Base-by-base conservation (phyloP, 2,113 vertebrate genomes). In the Tachysurus fulvidraco region DNA sequence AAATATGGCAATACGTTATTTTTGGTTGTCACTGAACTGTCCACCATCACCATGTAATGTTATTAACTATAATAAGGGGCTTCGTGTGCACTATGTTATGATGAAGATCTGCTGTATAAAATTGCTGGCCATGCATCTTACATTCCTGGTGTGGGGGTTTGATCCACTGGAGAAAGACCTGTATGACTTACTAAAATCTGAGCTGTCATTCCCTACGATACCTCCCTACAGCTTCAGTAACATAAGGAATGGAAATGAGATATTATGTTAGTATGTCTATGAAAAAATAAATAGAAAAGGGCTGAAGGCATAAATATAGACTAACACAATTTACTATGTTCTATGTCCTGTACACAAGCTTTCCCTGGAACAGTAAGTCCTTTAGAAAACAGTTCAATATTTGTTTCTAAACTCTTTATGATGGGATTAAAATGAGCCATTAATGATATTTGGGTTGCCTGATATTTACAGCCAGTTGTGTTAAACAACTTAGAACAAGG, bases 71-170 rank as follows among this genome's bases (percentile, higher is more conserved):
- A 90, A 90, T 88, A 89, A 92, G 30, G 88, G 86, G 89, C 89
- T 93, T 89, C 46, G 87, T 91, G 91, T 93, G 93, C 91, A 91
- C 91, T 85, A 83, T 91, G 91, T 89, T 88, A 89, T 88, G 89
- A 89, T 87, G 91, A 87, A 77, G 25, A 41, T 59, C 85, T 67
- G 71, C 7, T 62, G 54, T 44, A 88, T 92, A 87, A 91, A 93
- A 93, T 89, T 93, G 93, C 92, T 89, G 89, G 90, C 92, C 90
- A 93, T 91, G 90, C 92, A 94, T 91, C 92, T 93, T 86, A 81
- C 91, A 93, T 95, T 93, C 93, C 92, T 93, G 80, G 82, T 36
- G 84, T 3, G 83, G 81, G 81, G 85, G 52, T 88, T 12, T 36
- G 76, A 80, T 83, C 80, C 71, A 52, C 23, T 69, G 62, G 25